Evolutionary conservation across 2,113 vertebrate genomes (phyloP).

Genomic region (Eleginops maclovinus): DNA sequence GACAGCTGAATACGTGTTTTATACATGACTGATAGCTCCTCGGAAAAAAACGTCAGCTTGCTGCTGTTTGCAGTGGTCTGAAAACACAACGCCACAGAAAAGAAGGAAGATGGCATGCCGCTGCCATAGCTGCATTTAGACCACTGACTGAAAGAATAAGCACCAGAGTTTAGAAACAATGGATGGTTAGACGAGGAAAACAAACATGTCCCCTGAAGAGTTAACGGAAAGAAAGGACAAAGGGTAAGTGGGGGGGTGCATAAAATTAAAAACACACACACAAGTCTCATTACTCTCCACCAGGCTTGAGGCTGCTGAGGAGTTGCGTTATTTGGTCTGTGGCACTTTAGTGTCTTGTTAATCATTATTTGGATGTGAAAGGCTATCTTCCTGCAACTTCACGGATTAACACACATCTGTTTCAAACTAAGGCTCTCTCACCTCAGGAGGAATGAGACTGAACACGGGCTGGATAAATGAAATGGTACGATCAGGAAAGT

Average conservation of each 20-base stretch:
- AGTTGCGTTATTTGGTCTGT: slow-evolving; percentile 20
- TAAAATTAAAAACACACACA: slow-evolving; percentile 5
- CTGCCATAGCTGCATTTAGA: slow-evolving; percentile 18
- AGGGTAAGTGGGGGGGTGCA: not conserved
- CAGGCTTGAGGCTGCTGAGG: slow-evolving; percentile 3
- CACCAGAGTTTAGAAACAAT: slow-evolving; percentile 55
- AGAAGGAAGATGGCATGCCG: slow-evolving; percentile 2
- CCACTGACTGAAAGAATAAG: slow-evolving; percentile 44
- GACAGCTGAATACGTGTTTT: slow-evolving; percentile 40
- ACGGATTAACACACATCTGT: not conserved
- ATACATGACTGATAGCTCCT: slow-evolving; percentile 50
- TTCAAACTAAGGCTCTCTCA: slow-evolving; percentile 12
- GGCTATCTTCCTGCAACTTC: not conserved
- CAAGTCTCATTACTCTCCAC: not conserved
- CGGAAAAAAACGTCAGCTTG: slow-evolving; percentile 26
- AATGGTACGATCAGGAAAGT: not conserved
- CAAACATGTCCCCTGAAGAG: not conserved
- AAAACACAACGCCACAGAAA: not conserved
- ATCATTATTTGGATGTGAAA: not conserved
- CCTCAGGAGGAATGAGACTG: not conserved
- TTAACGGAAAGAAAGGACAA: not conserved
- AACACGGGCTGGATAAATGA: slow-evolving; percentile 11
- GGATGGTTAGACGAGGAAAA: not conserved
- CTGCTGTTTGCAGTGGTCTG: slow-evolving; percentile 52
- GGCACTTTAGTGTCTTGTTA: slow-evolving; percentile 7